Evolutionary conservation across 1,140 invertebrate genomes (phyloP).

Genomic region (Asobara japonica): DNA sequence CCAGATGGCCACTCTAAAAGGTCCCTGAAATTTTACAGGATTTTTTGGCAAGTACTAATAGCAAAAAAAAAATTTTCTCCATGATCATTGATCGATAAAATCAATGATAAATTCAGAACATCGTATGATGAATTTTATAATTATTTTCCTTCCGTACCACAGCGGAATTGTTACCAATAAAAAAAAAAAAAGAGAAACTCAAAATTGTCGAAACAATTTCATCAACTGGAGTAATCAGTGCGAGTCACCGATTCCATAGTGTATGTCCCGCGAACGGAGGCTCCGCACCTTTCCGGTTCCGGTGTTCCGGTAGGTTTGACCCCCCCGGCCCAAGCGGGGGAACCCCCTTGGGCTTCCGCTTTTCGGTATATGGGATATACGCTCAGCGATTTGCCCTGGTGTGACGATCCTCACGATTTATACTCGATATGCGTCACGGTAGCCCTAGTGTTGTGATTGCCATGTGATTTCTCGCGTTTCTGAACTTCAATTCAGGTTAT

Average conservation of each 20-base stretch:
- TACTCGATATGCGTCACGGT: conserved; percentile 9
- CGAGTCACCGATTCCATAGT: conserved; percentile 55
- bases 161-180: too few species aligned
- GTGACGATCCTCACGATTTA: conserved; percentile 42
- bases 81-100: too few species aligned
- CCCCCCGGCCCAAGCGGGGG: conserved; percentile 35
- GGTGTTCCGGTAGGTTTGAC: conserved; percentile 66
- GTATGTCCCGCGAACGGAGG: conserved; percentile 47
- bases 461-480: conserved; percentile 6
- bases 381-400: conserved; percentile 57
- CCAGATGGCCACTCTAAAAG: neutral
- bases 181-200: conserved; percentile 14
- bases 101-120: too few species aligned
- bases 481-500: neutral
- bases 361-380: conserved; percentile 57
- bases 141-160: too few species aligned
- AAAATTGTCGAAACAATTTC: conserved; percentile 31
- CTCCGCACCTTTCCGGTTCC: conserved; percentile 66
- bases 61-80: too few species aligned
- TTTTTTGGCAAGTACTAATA: too few species aligned
- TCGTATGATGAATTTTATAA: too few species aligned
- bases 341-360: conserved; percentile 22
- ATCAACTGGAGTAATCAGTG: conserved; percentile 56
- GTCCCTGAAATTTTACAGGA: neutral
- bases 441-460: neutral